Evolutionary conservation across 2,797 vertebrate genomes (phyloP), one percentile per base, ranked within the genome.

Genomic region (Phoxinus dragarum): DNA sequence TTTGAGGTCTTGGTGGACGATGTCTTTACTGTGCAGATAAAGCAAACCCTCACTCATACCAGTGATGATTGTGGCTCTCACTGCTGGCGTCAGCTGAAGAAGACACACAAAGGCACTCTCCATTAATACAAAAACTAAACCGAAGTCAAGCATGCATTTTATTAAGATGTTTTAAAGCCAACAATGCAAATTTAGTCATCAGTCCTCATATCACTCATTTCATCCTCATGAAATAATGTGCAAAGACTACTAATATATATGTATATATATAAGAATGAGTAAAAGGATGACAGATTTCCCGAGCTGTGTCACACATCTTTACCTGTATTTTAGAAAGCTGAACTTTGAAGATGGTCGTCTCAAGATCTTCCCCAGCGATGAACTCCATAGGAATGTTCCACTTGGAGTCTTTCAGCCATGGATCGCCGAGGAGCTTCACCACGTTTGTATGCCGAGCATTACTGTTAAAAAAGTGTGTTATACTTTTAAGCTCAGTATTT

Each of bases 1-100:
- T 88, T 96, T 96, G 67, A 96, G 94, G 85, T 96, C 95, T 88
- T 96, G 95, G 91, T 96, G 95, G 81, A 96, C 95, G 6, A 96
- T 92, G 54, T 95, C 93, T 89, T 88, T 94, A 66, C 79, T 84
- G 88, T 96, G 95, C 59, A 95, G 93, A 87, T 93, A 88, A 79
- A 85, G 76, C 82, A 96, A 90, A 2, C 95, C 95, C 80, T 95
- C 94, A 87, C 95, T 95, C 95, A 96, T 96, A 9, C 95, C 95
- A 0, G 87, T 66, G 21, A 95, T 94, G 81, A 95, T 95, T 5
- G 85, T 94, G 49, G 85, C 91, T 91, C 73, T 94, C 61, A 86
- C 90, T 3, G 90, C 2, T 1, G 88, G 81, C 19, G 87, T 93
- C 89, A 95, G 4, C 95, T 96, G 90, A 16, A 44, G 59, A 67